These are phyloP conservation scores for Hypomesus transpacificus DNA, from an alignment of 2,113 vertebrate species.

Conservation along the genomic window DNA sequence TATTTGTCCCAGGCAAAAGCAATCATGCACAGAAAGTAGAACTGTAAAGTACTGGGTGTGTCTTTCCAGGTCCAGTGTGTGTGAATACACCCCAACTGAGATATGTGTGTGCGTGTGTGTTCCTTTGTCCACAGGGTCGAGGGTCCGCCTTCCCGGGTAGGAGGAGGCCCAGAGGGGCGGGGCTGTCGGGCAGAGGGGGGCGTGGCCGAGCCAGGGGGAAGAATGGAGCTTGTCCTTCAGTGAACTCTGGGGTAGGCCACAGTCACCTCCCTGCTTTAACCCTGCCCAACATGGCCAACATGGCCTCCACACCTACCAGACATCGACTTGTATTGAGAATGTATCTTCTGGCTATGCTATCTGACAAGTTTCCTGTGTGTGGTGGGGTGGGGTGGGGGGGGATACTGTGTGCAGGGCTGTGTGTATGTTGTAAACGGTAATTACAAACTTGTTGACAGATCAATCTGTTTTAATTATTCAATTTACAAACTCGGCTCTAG, in stretches of 20 bases:
- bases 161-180: conserved; percentile 87
- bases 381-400: not conserved
- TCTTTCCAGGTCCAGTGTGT: not conserved
- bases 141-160: conserved; percentile 93
- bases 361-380: no score
- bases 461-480: not conserved
- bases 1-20: no score
- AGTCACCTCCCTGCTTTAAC: not conserved
- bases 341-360: no score
- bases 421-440: conserved; percentile 10
- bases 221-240: conserved; percentile 78
- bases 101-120: not conserved
- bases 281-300: not conserved
- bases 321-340: not conserved
- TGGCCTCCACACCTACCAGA: no score
- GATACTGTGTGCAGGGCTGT: not conserved
- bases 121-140: conserved; percentile 76
- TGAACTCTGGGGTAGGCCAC: conserved; percentile 83
- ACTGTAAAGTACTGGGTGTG: not conserved
- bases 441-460: conserved; percentile 14
- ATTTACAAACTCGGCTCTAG: not conserved
- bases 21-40: not conserved
- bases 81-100: not conserved
- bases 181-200: conserved; percentile 88
- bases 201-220: conserved; percentile 93